Evolutionary conservation across 2,113 vertebrate species (phyloP).

Genomic region (Gallinago jamesoni): DNA sequence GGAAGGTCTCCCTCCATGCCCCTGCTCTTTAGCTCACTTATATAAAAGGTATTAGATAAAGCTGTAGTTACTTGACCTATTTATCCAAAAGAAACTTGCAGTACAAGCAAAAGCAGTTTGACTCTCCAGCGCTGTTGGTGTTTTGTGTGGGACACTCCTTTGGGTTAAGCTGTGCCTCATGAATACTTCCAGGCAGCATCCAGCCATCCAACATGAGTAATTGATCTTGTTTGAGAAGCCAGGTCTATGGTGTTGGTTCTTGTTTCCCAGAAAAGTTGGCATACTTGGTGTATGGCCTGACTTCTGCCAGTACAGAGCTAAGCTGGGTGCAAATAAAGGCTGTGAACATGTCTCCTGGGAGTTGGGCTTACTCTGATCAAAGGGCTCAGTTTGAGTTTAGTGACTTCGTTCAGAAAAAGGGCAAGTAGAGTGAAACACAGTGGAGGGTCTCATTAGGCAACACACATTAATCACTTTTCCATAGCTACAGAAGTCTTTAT

Average conservation of each 20-base stretch:
- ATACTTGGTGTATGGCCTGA: neutral
- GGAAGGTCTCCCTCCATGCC: neutral
- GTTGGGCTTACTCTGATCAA: neutral
- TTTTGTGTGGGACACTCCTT: constrained; percentile 38
- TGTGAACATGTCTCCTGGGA: neutral
- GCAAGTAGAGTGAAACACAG: accelerated
- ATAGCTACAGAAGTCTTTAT: neutral
- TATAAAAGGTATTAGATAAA: constrained; percentile 30
- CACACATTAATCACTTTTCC: neutral
- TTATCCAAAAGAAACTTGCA: constrained; percentile 53
- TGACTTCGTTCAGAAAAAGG: neutral
- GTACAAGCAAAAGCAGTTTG: constrained; percentile 58
- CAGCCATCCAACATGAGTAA: neutral
- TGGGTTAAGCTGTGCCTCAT: constrained; percentile 1
- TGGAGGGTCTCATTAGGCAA: neutral
- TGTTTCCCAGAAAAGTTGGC: neutral
- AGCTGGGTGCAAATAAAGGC: neutral
- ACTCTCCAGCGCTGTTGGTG: constrained; percentile 32
- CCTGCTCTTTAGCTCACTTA: neutral
- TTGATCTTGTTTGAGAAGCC: neutral
- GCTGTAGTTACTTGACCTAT: constrained; percentile 53
- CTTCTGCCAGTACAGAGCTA: neutral
- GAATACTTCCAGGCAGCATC: constrained; percentile 15
- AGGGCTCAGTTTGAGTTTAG: neutral
- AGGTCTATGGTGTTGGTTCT: accelerated